Conservation (phyloP, 2,113 vertebrate species). For the Deroptyus accipitrinus region DNA sequence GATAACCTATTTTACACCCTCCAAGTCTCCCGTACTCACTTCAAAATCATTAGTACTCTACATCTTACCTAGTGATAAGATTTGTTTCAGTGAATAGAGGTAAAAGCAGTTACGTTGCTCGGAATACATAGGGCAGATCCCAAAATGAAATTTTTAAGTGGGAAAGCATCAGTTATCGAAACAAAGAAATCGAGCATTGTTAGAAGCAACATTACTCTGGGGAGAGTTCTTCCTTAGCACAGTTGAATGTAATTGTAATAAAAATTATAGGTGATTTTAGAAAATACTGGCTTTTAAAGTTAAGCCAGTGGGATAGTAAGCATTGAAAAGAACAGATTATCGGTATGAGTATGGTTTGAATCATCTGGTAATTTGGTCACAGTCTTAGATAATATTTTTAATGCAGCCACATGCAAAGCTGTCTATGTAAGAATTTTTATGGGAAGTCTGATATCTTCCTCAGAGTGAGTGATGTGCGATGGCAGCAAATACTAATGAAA, state of each 20-base stretch:
- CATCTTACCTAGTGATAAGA: neutral
- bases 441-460: neutral
- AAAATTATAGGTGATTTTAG: neutral
- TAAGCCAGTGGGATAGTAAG: neutral
- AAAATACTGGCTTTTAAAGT: neutral
- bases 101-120: neutral
- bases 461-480: neutral
- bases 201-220: neutral
- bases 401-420: neutral
- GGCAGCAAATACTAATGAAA: neutral
- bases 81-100: neutral
- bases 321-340: neutral
- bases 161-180: neutral
- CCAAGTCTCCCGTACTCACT: neutral
- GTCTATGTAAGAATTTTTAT: neutral
- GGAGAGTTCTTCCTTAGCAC: neutral
- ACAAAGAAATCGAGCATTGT: neutral
- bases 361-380: neutral
- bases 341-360: rapidly evolving
- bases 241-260: neutral
- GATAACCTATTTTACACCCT: neutral
- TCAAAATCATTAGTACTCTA: neutral
- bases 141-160: neutral
- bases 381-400: neutral
- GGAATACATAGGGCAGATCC: neutral